A percentile compares a stretch with the other conserved stretches of the same genome.
Evolutionary conservation across 2,113 vertebrate species (phyloP).

Genomic region (Scomber colias): DNA sequence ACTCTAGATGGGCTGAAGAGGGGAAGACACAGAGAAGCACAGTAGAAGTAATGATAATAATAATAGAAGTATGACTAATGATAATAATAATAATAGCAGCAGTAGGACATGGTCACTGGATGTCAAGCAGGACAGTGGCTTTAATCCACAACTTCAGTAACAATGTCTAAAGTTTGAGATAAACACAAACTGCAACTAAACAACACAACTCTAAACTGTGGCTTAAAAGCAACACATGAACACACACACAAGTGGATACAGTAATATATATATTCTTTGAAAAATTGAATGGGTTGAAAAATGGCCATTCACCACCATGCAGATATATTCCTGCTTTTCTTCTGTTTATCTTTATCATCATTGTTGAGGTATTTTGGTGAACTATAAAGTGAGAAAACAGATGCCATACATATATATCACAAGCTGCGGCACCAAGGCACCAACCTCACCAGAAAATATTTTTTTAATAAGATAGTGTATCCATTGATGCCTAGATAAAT

Average conservation of each 20-base stretch:
- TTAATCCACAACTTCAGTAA: too few species aligned
- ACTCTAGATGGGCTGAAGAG: too few species aligned
- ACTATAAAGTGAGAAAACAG: background rate
- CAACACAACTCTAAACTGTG: background rate
- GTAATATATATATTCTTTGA: background rate
- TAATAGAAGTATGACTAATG: too few species aligned
- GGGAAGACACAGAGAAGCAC: too few species aligned
- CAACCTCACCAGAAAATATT: background rate
- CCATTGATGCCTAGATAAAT: constrained; percentile 35
- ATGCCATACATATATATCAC: background rate
- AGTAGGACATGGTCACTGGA: too few species aligned
- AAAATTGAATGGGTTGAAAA: background rate
- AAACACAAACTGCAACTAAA: background rate
- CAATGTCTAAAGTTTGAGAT: too few species aligned
- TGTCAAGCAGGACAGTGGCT: too few species aligned
- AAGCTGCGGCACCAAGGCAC: background rate
- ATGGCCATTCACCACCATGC: background rate
- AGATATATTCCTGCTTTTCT: too few species aligned
- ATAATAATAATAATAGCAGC: too few species aligned
- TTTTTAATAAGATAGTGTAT: constrained; percentile 23
- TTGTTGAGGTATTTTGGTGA: too few species aligned
- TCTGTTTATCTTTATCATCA: too few species aligned
- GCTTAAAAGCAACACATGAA: background rate
- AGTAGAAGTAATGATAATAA: too few species aligned
- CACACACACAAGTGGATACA: background rate